phyloP scores from a whole-genome alignment of 2,797 vertebrate genomes.

The Uromys caudimaculatus region DNA sequence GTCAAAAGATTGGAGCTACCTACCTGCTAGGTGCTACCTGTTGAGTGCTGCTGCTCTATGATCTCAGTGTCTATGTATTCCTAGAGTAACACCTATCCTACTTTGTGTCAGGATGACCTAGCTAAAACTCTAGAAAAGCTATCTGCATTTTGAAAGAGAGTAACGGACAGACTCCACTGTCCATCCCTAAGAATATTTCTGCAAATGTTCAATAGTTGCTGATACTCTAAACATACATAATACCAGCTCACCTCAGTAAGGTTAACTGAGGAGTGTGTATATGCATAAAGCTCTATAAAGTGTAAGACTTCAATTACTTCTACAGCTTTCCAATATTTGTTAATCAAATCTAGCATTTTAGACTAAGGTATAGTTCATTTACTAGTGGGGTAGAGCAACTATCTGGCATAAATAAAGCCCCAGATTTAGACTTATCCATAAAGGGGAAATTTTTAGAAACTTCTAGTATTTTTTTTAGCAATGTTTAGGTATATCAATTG shows the following conservation, averaged over 20 bases:
- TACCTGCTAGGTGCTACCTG: background rate
- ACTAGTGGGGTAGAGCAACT: background rate
- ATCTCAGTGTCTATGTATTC: background rate
- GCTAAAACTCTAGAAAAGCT: slow-evolving; percentile 58
- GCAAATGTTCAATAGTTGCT: slow-evolving; percentile 40
- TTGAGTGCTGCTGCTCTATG: background rate
- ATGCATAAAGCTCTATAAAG: background rate
- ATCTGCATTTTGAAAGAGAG: slow-evolving; percentile 48
- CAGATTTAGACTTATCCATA: too few relatives aligned
- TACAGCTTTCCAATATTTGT: background rate
- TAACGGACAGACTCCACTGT: slow-evolving; percentile 8
- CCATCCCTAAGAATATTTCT: background rate
- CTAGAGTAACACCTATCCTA: slow-evolving; percentile 36
- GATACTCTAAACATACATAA: slow-evolving; percentile 47
- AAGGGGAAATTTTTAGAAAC: background rate
- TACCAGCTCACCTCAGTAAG: background rate
- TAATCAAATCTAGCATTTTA: background rate
- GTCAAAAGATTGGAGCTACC: background rate
- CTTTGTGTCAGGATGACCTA: slow-evolving; percentile 40
- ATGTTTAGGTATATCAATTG: background rate
- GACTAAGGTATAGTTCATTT: background rate
- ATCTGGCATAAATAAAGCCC: background rate
- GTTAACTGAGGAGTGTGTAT: background rate
- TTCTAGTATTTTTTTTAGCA: slow-evolving; percentile 43
- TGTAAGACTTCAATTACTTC: slow-evolving; percentile 44